Conservation (phyloP, 2,888 invertebrate genomes). For the Epistrophe grossulariae region DNA sequence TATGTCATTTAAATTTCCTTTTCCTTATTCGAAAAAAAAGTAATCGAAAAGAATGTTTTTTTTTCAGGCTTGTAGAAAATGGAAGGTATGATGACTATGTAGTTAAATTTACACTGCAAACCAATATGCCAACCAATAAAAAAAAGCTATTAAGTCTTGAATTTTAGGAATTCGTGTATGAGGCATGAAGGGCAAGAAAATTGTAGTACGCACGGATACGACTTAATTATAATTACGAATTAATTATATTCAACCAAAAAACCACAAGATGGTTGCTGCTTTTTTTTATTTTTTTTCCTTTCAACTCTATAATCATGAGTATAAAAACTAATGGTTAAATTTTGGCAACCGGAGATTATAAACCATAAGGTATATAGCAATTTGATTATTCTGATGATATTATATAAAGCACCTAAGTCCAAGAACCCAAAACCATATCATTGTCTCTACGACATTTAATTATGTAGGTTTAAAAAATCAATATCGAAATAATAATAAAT, state of each 20-base stretch:
- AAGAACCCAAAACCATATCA: too few species aligned
- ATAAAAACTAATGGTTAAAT: too few species aligned
- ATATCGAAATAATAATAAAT: too few species aligned
- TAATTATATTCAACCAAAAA: neutral
- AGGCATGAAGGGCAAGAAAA: neutral
- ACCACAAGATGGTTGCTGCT: neutral
- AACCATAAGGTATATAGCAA: too few species aligned
- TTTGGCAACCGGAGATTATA: too few species aligned
- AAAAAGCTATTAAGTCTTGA: conserved; percentile 35
- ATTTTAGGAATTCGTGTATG: conserved; percentile 26
- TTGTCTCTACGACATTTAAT: too few species aligned
- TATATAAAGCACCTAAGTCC: too few species aligned
- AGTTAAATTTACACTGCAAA: conserved; percentile 12
- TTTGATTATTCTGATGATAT: too few species aligned
- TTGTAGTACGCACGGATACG: conserved; percentile 49
- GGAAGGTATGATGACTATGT: neutral
- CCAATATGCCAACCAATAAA: neutral
- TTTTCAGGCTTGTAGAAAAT: neutral
- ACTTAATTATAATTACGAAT: conserved; percentile 53
- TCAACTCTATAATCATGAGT: too few species aligned
- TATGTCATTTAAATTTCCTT: conserved; percentile 27
- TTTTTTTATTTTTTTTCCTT: neutral
- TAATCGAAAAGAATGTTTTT: too few species aligned
- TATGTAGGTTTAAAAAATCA: too few species aligned
- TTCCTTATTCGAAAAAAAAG: neutral